Percentiles rank a stretch among this genome's conserved stretches.
These are phyloP conservation scores for Nannoperca australis DNA, from an alignment of 2,797 vertebrate genomes.

Conservation along the genomic window DNA sequence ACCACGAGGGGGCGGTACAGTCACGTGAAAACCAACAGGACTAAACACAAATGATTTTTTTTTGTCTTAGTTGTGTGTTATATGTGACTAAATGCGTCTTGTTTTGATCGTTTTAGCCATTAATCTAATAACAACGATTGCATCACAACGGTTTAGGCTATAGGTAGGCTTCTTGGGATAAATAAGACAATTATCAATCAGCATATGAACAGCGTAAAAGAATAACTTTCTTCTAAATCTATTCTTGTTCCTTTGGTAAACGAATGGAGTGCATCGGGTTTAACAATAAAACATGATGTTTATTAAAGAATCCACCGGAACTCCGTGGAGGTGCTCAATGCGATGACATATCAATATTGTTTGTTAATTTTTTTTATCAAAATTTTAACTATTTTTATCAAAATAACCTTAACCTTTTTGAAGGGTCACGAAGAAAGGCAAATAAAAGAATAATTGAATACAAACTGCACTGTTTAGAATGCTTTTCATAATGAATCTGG, in stretches of 20 bases:
- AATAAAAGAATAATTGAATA: neutral
- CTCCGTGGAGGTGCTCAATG: neutral
- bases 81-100: neutral
- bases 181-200: neutral
- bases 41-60: neutral
- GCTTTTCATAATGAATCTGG: neutral
- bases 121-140: neutral
- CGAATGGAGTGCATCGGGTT: neutral
- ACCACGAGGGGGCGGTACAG: constrained; percentile 47
- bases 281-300: neutral
- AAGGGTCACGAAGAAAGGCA: neutral
- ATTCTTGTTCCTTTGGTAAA: neutral
- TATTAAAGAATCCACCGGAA: neutral
- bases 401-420: too few relatives aligned
- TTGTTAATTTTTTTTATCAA: too few relatives aligned
- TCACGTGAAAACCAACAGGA: constrained; percentile 1
- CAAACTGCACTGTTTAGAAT: neutral
- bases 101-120: neutral
- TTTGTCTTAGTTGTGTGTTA: neutral
- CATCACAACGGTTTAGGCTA: neutral
- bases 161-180: neutral
- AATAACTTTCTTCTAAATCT: neutral
- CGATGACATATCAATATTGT: neutral
- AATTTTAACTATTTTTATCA: too few relatives aligned
- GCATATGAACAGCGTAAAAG: neutral